Percentiles rank a stretch among this genome's conserved stretches.
Conservation (phyloP, 2,113 vertebrate species). For the Marcusenius ussheri region DNA sequence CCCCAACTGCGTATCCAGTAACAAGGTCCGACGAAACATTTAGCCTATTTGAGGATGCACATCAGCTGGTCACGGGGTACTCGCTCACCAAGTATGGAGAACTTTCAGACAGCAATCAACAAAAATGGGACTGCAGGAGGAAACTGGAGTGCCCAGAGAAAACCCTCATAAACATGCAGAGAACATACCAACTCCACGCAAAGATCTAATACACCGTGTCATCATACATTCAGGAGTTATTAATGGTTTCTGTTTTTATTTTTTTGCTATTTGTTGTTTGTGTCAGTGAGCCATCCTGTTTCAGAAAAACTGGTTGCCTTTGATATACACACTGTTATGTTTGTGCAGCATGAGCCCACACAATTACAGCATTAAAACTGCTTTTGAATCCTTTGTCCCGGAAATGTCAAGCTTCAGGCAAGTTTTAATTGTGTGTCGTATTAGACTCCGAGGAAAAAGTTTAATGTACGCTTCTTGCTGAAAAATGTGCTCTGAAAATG, state of each 20-base stretch:
- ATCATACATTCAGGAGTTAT: background rate
- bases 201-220: background rate
- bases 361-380: background rate
- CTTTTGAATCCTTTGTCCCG: background rate
- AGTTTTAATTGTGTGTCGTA: constrained; percentile 38
- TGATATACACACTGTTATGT: background rate
- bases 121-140: background rate
- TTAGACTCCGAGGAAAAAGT: constrained; percentile 37
- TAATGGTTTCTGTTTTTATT: background rate
- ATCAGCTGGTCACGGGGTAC: background rate
- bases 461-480: constrained; percentile 39
- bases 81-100: background rate
- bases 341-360: background rate
- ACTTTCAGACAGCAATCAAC: background rate
- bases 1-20: background rate
- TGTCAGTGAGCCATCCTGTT: background rate
- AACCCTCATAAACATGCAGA: background rate
- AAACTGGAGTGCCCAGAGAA: background rate
- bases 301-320: background rate
- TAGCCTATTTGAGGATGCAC: background rate
- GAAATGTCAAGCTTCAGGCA: constrained; percentile 19
- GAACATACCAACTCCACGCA: background rate
- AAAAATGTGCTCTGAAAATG: constrained; percentile 29
- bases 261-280: background rate
- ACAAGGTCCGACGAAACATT: background rate